Evolutionary conservation across 2,113 vertebrate species (phyloP), one percentile per base, ranked within the genome.

Genomic region (Lepidothrix coronata): DNA sequence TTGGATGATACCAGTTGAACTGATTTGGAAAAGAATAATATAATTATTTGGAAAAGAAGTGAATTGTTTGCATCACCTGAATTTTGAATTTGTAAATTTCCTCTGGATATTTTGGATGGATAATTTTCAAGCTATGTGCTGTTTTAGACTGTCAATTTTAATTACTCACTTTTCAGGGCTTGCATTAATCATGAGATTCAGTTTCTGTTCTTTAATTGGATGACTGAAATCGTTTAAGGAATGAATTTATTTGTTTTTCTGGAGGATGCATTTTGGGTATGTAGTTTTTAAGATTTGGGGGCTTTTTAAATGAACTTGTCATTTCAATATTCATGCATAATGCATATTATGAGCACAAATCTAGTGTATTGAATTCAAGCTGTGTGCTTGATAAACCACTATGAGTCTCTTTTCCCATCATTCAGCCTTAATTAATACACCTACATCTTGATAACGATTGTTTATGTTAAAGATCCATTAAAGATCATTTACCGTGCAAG

Each of bases 391-490:
- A 78, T 68, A 48, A 89, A 89, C 37, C 0, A 8, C 57, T 75
- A 62, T 37, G 35, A 58, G 49, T 68, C 76, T 74, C 44, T 85
- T 94, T 93, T 49, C 33, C 82, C 68, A 75, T 89, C 31, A 74
- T 63, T 83, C 79, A 66, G 21, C 72, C 61, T 85, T 95, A 91
- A 76, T 93, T 96, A 94, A 94, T 96, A 81, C 95, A 58, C 71
- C 66, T 95, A 48, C 49, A 73, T 67, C 46, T 92, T 92, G 62
- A 93, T 83, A 82, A 91, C 88, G 48, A 92, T 85, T 39, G 44
- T 75, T 13, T 61, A 35, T 75, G 62, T 89, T 71, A 94, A 96
- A 96, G 88, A 96, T 82, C 71, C 81, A 72, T 91, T 79, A 95
- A 84, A 91, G 59, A 89, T 93, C 84, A 94, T 93, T 91, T 67